Evolutionary conservation across 2,113 vertebrate genomes (phyloP).

Genomic region (Corythaixoides concolor): DNA sequence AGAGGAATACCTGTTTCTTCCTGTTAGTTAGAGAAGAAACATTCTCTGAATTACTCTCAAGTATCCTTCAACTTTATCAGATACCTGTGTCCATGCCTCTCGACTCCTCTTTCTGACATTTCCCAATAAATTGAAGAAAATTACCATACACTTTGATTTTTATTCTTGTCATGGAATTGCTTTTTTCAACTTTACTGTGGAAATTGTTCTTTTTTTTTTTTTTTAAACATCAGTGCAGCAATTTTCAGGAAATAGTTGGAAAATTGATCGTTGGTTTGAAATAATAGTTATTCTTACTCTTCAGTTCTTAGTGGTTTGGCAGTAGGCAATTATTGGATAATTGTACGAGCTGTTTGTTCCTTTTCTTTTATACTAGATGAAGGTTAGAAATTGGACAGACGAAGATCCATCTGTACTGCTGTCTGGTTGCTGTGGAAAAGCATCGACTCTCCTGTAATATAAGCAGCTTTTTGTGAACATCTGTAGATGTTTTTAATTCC

Average conservation of each 20-base stretch:
- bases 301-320: not conserved
- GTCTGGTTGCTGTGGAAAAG: not conserved
- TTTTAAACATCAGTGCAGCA: not conserved
- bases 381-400: not conserved
- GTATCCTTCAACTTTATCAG: not conserved
- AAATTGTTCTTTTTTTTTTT: not conserved
- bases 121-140: not conserved
- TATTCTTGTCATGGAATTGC: not conserved
- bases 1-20: not conserved
- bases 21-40: not conserved
- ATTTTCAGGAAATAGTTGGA: not conserved
- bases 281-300: not conserved
- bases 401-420: not conserved
- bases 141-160: not conserved
- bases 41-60: not conserved
- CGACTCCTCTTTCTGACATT: not conserved
- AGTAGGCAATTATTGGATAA: not conserved
- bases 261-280: not conserved
- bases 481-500: slow-evolving; percentile 1
- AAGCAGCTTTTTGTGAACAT: not conserved
- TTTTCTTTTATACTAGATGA: not conserved
- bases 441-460: not conserved
- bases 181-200: not conserved
- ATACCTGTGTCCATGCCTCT: not conserved
- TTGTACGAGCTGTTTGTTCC: not conserved